These are phyloP conservation scores for Scatophagus argus DNA, from an alignment of 2,113 vertebrate species.

Conservation along the genomic window DNA sequence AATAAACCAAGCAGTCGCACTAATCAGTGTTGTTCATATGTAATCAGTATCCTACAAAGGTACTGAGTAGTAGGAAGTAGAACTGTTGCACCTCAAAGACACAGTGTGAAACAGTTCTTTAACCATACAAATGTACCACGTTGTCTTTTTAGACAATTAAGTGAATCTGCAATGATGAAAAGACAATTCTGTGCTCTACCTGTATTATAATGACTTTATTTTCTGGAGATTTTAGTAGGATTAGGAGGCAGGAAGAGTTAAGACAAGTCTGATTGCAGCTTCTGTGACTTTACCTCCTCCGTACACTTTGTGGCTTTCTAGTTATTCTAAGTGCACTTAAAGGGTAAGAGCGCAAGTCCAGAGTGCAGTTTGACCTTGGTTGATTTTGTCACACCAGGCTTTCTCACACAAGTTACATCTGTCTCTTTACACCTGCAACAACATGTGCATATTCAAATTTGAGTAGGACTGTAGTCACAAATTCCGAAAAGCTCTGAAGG, in stretches of 20 bases:
- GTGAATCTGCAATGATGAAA: not conserved
- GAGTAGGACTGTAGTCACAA: not conserved
- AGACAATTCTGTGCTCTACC: not conserved
- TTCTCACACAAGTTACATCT: not conserved
- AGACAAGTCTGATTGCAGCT: not conserved
- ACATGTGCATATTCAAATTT: not conserved
- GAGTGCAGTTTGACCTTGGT: not conserved
- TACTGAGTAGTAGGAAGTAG: too few relatives aligned
- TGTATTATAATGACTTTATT: not conserved
- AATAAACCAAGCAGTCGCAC: too few relatives aligned
- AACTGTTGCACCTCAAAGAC: too few relatives aligned
- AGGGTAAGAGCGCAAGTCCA: not conserved
- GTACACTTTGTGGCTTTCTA: not conserved
- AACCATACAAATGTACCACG: not conserved
- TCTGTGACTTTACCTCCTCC: not conserved
- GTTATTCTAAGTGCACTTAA: slow-evolving; percentile 8
- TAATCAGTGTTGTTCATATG: too few relatives aligned
- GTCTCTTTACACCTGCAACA: not conserved
- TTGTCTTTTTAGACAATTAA: not conserved
- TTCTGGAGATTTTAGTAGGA: too few relatives aligned
- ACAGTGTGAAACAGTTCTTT: not conserved
- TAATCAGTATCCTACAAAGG: too few relatives aligned
- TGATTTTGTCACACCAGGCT: not conserved
- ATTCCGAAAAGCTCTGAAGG: not conserved
- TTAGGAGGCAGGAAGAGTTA: not conserved